Evolutionary conservation across 2,797 vertebrate species (phyloP).

Genomic region (Pseudochirops cupreus): DNA sequence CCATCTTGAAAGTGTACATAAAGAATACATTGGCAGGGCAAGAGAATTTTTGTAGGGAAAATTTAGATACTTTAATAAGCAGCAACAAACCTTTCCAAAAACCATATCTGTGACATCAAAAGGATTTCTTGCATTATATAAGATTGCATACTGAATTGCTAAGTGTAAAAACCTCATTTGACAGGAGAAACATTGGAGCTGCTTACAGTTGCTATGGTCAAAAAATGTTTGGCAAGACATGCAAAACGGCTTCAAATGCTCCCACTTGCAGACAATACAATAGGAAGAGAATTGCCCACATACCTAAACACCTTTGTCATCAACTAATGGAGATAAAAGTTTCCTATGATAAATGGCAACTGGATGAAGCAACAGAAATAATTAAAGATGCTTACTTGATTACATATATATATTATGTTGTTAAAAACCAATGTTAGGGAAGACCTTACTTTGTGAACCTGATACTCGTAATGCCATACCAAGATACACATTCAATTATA

Average conservation of each 20-base stretch:
- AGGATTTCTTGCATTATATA: constrained; percentile 3
- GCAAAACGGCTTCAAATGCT: neutral
- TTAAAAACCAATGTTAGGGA: neutral
- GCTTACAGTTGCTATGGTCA: neutral
- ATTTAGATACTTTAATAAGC: neutral
- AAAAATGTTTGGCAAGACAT: neutral
- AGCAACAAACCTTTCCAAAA: constrained; percentile 3
- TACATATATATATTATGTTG: neutral
- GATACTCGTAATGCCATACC: neutral
- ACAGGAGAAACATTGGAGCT: neutral
- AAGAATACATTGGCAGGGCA: neutral
- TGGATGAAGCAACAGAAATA: neutral
- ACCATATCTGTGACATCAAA: neutral
- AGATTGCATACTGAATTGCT: neutral
- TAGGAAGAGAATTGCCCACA: neutral
- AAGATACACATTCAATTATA: neutral
- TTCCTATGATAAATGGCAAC: neutral
- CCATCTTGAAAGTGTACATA: neutral
- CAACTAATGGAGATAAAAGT: neutral
- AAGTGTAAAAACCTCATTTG: neutral
- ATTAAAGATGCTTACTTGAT: neutral
- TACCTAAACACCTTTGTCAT: neutral
- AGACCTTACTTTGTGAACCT: neutral
- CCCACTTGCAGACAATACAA: neutral
- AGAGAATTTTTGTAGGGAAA: neutral